Evolutionary conservation across 1,140 invertebrate species (phyloP).

Genomic region (Tetragonula clypearis): DNA sequence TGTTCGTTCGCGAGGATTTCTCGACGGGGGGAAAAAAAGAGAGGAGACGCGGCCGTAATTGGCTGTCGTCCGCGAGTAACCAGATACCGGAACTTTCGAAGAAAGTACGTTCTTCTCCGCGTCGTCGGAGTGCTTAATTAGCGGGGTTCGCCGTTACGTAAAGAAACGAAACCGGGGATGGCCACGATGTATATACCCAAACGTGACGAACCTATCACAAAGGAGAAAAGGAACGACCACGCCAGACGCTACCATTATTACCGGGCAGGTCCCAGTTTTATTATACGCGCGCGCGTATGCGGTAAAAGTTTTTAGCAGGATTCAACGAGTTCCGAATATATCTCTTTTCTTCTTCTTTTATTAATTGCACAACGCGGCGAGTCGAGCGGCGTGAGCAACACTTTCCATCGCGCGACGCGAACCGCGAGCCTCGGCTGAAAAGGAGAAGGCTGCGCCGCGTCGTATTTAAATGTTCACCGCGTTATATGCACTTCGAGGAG

Average conservation of each 20-base stretch:
- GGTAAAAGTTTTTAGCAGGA: slow-evolving; percentile 29
- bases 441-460: neutral
- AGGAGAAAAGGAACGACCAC: slow-evolving; percentile 51
- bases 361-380: neutral
- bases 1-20: neutral
- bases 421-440: neutral
- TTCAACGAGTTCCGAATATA: slow-evolving; percentile 20
- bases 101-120: neutral
- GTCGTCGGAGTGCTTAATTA: slow-evolving; percentile 29
- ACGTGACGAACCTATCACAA: slow-evolving; percentile 25
- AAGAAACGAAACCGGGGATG: slow-evolving; percentile 27
- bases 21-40: no score
- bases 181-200: neutral
- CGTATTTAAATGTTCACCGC: neutral
- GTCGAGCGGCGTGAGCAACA: neutral
- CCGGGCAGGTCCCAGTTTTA: slow-evolving; percentile 40
- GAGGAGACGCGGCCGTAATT: slow-evolving; percentile 10
- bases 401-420: neutral
- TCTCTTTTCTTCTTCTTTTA: neutral
- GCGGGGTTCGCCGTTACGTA: slow-evolving; percentile 43
- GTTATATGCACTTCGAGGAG: no score
- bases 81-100: slow-evolving; percentile 22
- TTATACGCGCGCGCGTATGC: neutral
- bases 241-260: slow-evolving; percentile 34
- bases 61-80: neutral